Base-by-base conservation (phyloP, 1,140 invertebrate genomes). In the Caerostris darwini region DNA sequence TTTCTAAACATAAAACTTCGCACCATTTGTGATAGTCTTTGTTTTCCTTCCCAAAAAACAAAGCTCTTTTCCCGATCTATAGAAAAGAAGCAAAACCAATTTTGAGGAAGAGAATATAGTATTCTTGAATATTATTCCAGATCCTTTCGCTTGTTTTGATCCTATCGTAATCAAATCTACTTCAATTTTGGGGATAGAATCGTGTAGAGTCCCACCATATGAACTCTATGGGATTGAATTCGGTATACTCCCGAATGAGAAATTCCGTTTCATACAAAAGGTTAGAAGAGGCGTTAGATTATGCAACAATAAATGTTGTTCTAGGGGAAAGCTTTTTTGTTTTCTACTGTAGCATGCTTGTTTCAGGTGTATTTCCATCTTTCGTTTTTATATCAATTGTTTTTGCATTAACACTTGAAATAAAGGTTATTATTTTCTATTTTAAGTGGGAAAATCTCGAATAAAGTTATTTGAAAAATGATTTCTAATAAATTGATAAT, bases 121-220 rank as follows among this genome's bases (percentile, higher is more conserved):
- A 77, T 50, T 53, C 71, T 77, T 53, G 71, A 77, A 77, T 77
- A 77, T 77, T 77, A 77, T 53, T 77, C 71, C 50, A 77, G 71
- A 50, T 34, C 50, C 17, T 77, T 77, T 77, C 19, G 50, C 82
- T 85, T 85, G 54, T 85, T 85, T 85, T 56, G 82, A 57, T 85
- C 82, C 57, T 19, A 57, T 56, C 57, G 57, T 85, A 85, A 85
- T 85, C 82, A 85, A 85, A 85, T 85, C 82, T 85, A 7, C 54
- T 19, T 58, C 57, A 56, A 85, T 85, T 19, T 19, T 54, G 17
- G 57, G 34, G 53, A 77, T 53, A 85, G 82, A 85, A 57, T 12
- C 54, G 3, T 85, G 54, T 85, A 56, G 57, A 54, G 57, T 57
- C 57, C 54, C 17, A 85, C 82, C 82, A 85, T n/a, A 57, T 19